phyloP scores from a whole-genome alignment of 2,797 vertebrate genomes.

The Meda fulgida region DNA sequence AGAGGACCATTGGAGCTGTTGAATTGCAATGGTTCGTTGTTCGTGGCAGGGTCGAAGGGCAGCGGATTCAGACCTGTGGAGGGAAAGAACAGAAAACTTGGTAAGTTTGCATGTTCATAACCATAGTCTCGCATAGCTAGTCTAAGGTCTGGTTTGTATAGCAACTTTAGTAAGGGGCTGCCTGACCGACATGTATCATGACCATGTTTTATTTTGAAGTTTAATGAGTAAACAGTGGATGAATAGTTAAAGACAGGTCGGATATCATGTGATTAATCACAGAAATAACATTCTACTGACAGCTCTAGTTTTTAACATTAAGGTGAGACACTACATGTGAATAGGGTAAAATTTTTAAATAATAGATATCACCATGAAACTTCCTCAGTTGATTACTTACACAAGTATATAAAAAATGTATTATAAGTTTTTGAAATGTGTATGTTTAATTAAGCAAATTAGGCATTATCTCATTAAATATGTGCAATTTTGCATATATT shows the following conservation, averaged over 20 bases:
- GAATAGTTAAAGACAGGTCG: background rate
- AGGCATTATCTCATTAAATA: no score
- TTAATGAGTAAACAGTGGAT: no score
- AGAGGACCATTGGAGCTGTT: slow-evolving; percentile 74
- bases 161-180: background rate
- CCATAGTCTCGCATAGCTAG: background rate
- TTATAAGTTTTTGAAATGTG: no score
- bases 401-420: no score
- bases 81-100: slow-evolving; percentile 58
- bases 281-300: background rate
- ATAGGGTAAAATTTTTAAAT: no score
- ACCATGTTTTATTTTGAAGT: no score
- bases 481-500: no score
- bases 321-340: no score
- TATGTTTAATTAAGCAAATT: no score
- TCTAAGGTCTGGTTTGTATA: background rate
- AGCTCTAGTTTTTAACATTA: background rate
- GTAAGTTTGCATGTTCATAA: background rate
- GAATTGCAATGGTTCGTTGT: slow-evolving; percentile 85
- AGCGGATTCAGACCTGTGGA: slow-evolving; percentile 86
- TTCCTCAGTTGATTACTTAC: no score
- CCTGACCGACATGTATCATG: background rate
- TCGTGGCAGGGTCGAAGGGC: slow-evolving; percentile 85
- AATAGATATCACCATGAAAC: no score
- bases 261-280: background rate